phyloP scores from a whole-genome alignment of 2,797 vertebrate species.

The Cirrhinus mrigala region DNA sequence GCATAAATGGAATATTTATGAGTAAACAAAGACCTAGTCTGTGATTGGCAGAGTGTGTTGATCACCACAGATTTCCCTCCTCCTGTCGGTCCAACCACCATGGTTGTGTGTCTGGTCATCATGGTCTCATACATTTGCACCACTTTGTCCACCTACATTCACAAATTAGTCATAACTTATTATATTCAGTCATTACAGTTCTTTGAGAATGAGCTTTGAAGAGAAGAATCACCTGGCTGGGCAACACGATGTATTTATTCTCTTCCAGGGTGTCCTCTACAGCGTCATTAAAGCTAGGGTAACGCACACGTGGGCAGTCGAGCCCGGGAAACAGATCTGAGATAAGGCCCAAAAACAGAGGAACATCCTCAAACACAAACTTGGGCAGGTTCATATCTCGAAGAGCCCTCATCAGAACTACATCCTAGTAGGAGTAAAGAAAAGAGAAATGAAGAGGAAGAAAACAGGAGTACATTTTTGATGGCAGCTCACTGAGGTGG shows the following conservation, averaged over 20 bases:
- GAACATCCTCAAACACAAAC: constrained; percentile 96
- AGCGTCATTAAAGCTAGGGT: constrained; percentile 89
- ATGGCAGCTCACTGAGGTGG: neutral
- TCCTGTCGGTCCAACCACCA: constrained; percentile 96
- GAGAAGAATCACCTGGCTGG: constrained; percentile 82
- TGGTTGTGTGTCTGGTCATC: constrained; percentile 96
- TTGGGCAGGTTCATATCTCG: constrained; percentile 98
- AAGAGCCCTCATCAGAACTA: constrained; percentile 95
- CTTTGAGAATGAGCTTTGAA: neutral
- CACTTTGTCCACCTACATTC: constrained; percentile 93
- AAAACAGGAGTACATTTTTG: neutral
- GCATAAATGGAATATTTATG: neutral
- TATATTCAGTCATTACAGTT: neutral
- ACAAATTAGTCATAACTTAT: neutral
- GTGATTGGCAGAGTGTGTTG: constrained; percentile 91
- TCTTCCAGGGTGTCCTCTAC: constrained; percentile 86
- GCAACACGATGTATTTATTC: constrained; percentile 81
- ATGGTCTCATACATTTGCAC: constrained; percentile 98
- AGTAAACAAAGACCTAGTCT: constrained; percentile 86
- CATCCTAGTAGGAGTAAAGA: constrained; percentile 78
- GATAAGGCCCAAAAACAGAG: constrained; percentile 94
- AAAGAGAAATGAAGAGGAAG: constrained; percentile 9
- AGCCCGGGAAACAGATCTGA: constrained; percentile 94
- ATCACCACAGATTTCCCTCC: constrained; percentile 98
- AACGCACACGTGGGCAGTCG: constrained; percentile 91